phyloP scores from a whole-genome alignment of 1,140 invertebrate genomes.

The Cherax quadricarinatus region DNA sequence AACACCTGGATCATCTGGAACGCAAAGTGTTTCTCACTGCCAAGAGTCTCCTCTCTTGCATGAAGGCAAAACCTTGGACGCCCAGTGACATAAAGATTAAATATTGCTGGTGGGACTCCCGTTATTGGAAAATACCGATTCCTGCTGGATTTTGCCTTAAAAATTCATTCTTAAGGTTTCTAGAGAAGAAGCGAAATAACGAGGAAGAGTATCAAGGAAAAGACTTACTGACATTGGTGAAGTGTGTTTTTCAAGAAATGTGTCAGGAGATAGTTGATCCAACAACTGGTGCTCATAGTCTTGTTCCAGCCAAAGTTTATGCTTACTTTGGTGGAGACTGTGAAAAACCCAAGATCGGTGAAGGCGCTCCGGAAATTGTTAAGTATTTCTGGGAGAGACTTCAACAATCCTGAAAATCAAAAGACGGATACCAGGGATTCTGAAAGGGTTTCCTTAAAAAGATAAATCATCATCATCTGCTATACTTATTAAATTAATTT shows the following conservation, averaged over 20 bases:
- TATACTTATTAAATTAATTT: too few relatives aligned
- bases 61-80: conserved; percentile 55
- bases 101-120: conserved; percentile 39
- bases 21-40: conserved; percentile 17
- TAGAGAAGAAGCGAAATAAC: neutral
- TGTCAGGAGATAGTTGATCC: neutral
- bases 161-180: neutral
- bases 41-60: conserved; percentile 37
- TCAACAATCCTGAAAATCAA: too few relatives aligned
- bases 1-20: conserved; percentile 2
- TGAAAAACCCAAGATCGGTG: neutral
- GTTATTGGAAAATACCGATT: conserved; percentile 37
- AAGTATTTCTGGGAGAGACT: neutral
- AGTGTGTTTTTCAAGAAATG: neutral
- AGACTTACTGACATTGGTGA: neutral
- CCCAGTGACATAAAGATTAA: conserved; percentile 22
- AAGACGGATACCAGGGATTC: too few relatives aligned
- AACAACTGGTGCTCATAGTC: too few relatives aligned
- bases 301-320: neutral
- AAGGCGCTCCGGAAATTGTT: neutral
- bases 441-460: too few relatives aligned
- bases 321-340: conserved; percentile 34
- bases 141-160: conserved; percentile 40
- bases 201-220: neutral
- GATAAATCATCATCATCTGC: too few relatives aligned